Evolutionary conservation across 1,140 invertebrate genomes (phyloP), one percentile per base, ranked within the genome.

Genomic region (Apolygus lucorum): DNA sequence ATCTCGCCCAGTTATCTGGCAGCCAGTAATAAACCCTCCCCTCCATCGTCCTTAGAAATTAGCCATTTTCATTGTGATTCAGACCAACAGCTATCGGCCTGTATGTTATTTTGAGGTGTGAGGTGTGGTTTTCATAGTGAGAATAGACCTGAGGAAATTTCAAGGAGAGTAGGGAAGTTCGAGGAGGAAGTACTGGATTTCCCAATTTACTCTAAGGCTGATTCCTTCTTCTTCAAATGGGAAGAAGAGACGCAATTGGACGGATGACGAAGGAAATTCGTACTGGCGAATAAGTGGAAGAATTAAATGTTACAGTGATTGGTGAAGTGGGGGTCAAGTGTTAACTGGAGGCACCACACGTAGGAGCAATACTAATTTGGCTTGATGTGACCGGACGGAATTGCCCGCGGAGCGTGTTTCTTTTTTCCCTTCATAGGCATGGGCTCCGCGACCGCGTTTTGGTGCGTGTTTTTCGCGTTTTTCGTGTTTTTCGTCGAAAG

Each of bases 271-370:
- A 34, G 26, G 63, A 27, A 28, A 65, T 65, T 34, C 63, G 28
- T 65, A 28, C 28, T 65, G 63, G 63, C 25, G 63, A 27, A 65
- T 28, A 28, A 28, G 26, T 34, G 28, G 63, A 25, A 29, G 29
- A 69, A 69, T 69, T 69, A 69, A 49, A 65, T 69, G 68, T 69
- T 70, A 28, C 28, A 67, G 69, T 62, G 69, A 70, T 70, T 67
- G 69, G 63, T 67, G 69, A 67, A 70, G 69, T 62, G 52, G 69
- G 54, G 69, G 69, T 70, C 69, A 70, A 70, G 69, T 70, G 69
- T 70, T 70, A 70, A 70, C 52, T 70, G 65, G 49, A 34, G 22
- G 29, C 54, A 24, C 34, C 25, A 63, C 52, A 63, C 68, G 29
- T 25, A 52, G 28, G 67, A 28, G 49, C 17, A 62, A 28, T 42